Evolutionary conservation across 2,113 vertebrate species (phyloP).

Genomic region (Saccopteryx leptura): DNA sequence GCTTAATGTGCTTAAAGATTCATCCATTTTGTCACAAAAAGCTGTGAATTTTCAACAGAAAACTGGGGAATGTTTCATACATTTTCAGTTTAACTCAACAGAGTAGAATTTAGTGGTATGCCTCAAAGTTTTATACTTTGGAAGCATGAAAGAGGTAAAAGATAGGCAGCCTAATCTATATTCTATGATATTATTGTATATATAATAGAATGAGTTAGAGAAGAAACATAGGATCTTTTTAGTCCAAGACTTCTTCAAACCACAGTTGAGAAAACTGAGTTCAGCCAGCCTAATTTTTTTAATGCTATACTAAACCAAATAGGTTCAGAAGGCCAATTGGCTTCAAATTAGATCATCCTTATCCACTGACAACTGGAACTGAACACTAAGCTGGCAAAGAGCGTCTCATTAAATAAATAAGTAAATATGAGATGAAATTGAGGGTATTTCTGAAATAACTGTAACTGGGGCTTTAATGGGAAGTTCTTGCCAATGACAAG

Average conservation of each 20-base stretch:
- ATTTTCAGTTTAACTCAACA: no score
- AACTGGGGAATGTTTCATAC: background rate
- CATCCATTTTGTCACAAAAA: background rate
- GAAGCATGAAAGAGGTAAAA: background rate
- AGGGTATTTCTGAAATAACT: background rate
- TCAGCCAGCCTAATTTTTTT: background rate
- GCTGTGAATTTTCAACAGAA: background rate
- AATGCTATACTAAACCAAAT: background rate
- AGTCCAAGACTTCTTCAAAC: background rate
- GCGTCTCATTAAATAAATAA: background rate
- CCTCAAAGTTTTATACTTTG: background rate
- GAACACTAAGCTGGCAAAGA: slow-evolving; percentile 44
- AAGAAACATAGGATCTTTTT: background rate
- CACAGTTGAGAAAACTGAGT: slow-evolving; percentile 17
- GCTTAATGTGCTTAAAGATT: background rate
- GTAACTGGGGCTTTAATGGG: background rate
- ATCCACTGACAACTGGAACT: background rate
- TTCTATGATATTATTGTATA: background rate
- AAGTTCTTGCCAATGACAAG: background rate
- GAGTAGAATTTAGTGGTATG: no score
- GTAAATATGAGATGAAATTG: background rate
- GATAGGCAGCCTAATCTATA: background rate
- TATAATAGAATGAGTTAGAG: background rate
- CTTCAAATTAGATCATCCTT: background rate
- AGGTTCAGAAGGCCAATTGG: background rate